Base-by-base conservation (phyloP, 2,113 vertebrate genomes). In the Silurus glanis region DNA sequence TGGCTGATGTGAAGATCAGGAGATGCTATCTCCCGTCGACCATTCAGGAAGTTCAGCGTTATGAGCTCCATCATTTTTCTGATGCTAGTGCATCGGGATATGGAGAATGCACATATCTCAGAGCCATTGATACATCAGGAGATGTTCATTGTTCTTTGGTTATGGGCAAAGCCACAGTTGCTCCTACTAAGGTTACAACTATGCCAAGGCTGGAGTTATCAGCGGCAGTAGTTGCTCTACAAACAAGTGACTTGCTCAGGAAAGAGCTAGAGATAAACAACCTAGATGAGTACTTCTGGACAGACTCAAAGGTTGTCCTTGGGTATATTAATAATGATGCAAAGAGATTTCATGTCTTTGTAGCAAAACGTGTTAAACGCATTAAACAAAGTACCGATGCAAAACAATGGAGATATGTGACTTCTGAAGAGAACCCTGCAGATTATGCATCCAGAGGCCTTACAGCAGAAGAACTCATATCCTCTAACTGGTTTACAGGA, bases 401-500 rank as follows among this genome's bases (percentile, higher is more conserved):
- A 13, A 25, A 14, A 9, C 88, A 87, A 53, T 86, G 81, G 81
- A 45, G 23, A 53, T 80, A 89, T 19, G 80, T 87, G n/a, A 13
- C 58, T 6, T 84, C 83, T 47, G 84, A 82, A 25, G 69, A 89
- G 1, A 88, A 89, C 79, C 85, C 85, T 2, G 85, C 89, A 4
- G 86, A 89, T 79, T 80, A 86, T 19, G 81, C 62, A 0, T 90
- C 86, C 2, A 64, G 86, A 51, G 88, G 87, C 4, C 64, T 88
- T 13, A 87, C 66, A 59, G 56, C 80, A 37, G 62, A 89, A 25
- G 16, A 89, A 25, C 83, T 91, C 6, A 49, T 82, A 9, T 45
- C 53, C n/a, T 90, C 87, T 14, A 83, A 89, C 49, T 88, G 85
- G 89, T 85, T 86, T 28, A 87, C 47, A 58, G 87, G 84, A 16